These are phyloP conservation scores for Lamprotornis superbus DNA, from an alignment of 2,113 vertebrate species.

Conservation along the genomic window DNA sequence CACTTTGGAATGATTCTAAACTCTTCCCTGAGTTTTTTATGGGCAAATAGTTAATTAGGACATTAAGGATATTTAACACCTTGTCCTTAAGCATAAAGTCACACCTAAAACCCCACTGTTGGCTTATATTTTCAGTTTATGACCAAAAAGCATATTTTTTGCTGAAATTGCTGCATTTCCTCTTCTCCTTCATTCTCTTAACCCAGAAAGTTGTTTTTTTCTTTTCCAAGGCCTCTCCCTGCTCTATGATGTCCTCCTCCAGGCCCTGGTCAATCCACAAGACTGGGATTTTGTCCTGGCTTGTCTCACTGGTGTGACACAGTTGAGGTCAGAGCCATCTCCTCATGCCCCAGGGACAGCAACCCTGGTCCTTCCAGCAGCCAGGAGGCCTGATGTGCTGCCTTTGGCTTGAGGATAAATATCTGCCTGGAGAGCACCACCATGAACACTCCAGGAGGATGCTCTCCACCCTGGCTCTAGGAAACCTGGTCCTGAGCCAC, in stretches of 20 bases:
- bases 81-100: background rate
- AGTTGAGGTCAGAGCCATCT: accelerated
- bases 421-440: background rate
- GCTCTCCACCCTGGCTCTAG: background rate
- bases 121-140: background rate
- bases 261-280: background rate
- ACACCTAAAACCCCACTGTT: background rate
- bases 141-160: background rate
- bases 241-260: background rate
- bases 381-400: background rate
- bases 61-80: background rate
- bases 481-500: background rate
- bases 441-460: background rate
- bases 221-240: background rate
- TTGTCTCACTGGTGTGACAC: background rate
- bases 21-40: background rate
- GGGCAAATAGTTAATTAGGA: background rate
- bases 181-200: background rate
- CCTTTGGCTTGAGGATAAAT: background rate
- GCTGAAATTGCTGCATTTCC: background rate
- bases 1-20: background rate
- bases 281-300: background rate
- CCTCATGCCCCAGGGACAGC: background rate
- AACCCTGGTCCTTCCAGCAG: background rate
- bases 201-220: accelerated